Evolutionary conservation across 2,113 vertebrate genomes (phyloP).

Genomic region (Shinisaurus crocodilurus): DNA sequence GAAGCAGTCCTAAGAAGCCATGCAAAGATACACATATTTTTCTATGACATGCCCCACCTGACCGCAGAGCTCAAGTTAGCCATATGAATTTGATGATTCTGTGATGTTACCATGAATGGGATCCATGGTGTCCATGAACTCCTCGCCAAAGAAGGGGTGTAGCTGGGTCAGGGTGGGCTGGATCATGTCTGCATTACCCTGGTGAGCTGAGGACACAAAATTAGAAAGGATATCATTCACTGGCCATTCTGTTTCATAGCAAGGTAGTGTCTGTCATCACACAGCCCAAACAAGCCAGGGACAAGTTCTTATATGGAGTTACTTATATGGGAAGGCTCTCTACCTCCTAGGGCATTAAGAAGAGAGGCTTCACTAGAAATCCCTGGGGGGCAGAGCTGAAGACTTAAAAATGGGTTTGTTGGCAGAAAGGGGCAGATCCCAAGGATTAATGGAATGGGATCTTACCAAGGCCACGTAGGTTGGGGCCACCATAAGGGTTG

Average conservation of each 20-base stretch:
- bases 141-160: slow-evolving; percentile 13
- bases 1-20: background rate
- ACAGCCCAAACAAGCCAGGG: background rate
- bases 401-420: background rate
- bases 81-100: background rate
- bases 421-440: too few species aligned
- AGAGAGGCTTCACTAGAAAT: background rate
- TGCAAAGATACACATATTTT: background rate
- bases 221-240: background rate
- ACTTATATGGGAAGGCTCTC: background rate
- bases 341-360: background rate
- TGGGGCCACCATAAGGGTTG: slow-evolving; percentile 85
- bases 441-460: background rate
- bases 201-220: slow-evolving; percentile 17
- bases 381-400: too few species aligned
- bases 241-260: background rate
- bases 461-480: slow-evolving; percentile 88
- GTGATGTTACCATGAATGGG: background rate
- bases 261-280: background rate
- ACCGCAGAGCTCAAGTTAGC: background rate
- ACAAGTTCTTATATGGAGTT: background rate
- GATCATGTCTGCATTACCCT: slow-evolving; percentile 10
- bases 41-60: background rate
- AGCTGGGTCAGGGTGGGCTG: slow-evolving; percentile 25
- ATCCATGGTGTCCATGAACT: slow-evolving; percentile 16